Percentiles rank a stretch among this genome's conserved stretches.
Evolutionary conservation across 2,888 invertebrate species (phyloP).

Genomic region (Apamea anceps): DNA sequence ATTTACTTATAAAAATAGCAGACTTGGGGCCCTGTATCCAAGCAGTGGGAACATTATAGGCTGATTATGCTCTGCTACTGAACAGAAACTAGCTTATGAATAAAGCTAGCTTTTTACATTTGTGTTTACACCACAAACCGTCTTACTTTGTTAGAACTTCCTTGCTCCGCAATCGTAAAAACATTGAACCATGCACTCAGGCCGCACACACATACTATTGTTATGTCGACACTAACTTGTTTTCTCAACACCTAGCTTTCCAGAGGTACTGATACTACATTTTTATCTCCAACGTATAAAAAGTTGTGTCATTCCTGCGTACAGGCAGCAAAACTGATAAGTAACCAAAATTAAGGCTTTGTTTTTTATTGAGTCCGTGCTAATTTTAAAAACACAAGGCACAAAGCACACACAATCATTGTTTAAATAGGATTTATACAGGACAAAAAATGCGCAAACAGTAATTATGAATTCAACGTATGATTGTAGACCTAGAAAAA

Average conservation of each 20-base stretch:
- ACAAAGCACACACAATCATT: neutral
- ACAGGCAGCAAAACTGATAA: constrained; percentile 13
- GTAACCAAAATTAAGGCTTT: neutral
- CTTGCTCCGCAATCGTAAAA: constrained; percentile 43
- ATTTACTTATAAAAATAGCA: too few relatives aligned
- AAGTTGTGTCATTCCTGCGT: constrained; percentile 45
- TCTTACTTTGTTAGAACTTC: constrained; percentile 25
- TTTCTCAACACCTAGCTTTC: constrained; percentile 46
- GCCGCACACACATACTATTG: constrained; percentile 30
- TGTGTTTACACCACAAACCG: neutral
- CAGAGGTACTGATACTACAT: constrained; percentile 46
- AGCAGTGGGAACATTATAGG: neutral
- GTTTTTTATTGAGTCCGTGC: neutral
- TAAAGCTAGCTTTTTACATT: constrained; percentile 1
- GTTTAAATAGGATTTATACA: neutral
- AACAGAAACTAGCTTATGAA: neutral
- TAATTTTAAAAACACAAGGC: neutral
- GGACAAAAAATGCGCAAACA: too few relatives aligned
- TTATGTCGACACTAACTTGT: constrained; percentile 49
- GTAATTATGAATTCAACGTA: too few relatives aligned
- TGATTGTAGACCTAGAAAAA: too few relatives aligned
- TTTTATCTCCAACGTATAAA: constrained; percentile 61
- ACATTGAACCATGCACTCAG: constrained; percentile 46
- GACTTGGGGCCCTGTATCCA: too few relatives aligned
- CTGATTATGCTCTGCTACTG: neutral